Base-by-base conservation (phyloP, 2,888 invertebrate genomes). In the Lysandra coridon region DNA sequence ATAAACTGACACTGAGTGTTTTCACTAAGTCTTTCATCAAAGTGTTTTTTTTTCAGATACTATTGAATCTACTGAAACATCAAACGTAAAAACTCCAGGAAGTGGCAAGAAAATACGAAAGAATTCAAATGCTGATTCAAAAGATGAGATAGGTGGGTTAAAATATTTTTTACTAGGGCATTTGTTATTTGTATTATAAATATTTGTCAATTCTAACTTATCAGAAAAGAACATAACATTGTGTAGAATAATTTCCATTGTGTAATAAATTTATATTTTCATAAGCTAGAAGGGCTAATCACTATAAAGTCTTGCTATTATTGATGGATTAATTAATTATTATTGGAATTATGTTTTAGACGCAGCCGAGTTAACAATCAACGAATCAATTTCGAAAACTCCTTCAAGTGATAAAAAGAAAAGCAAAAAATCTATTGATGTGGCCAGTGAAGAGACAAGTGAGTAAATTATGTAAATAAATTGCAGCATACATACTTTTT, bases 61-160 rank as follows among this genome's bases (percentile, higher is more conserved):
- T 64, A 64, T 30, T 23, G 62, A 30, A 23, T 64, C 62, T 64
- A 64, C 23, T 23, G 23, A 64, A 23, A 60, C 60, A 60, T 30
- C 30, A 7, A 64, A 64, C 30, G 10, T 64, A 23, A 30, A 83
- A 79, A 83, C 82, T 40, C 81, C 83, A 17, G 79, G 53, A 33
- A 83, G 81, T 81, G 80, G 80, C 5, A 83, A 82, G 73, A 81
- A 82, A 37, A 81, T 80, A 74, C 77, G 80, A 62, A 81, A 82
- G 7, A 64, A 64, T 64, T 64, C 62, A 10, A 64, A 57, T 14
- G 10, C 17, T 57, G 57, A 64, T 30, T 3, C 62, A 23, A 64
- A 23, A 30, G 30, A 64, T 64, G 62, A 64, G 62, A 64, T 64
- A 64, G 62, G 62, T 64, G 62, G 6, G 62, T 62, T 62, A 62